Base-by-base conservation (phyloP, 2,113 vertebrate species). In the Scortum barcoo region DNA sequence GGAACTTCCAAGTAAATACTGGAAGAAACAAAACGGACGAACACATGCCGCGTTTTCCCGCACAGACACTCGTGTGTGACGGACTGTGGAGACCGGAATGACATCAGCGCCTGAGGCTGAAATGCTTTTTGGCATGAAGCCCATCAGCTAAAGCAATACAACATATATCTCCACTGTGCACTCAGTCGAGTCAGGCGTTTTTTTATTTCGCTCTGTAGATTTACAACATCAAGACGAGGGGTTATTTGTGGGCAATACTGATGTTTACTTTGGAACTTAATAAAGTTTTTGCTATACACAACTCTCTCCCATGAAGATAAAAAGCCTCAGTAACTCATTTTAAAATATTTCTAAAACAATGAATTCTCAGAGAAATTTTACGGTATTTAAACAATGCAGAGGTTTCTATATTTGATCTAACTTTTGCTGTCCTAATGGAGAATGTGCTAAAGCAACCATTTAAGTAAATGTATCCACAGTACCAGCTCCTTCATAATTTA, bases 241-340 rank as follows among this genome's bases (percentile, higher is more conserved):
- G 65, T 89, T 84, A 81, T 89, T 88, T 88, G 80, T 78, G 44
- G 76, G 30, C 30, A 53, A 60, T 82, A 76, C 78, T 84, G 40
- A 46, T 7, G 1, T 70, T 70, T 42, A 68, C 46, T 76, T 54
- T 67, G 12, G 44, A 72, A 80, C 28, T 74, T 38, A 67, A 51
- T 67, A 50, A 70, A 66, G 38, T 5, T 54, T 83, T 72, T 78
- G 62, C 62, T 78, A 54, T 16, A 73, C 22, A 30, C 2, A 5
- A 71, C 46, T 48, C 53, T 69, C 67, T 76, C 78, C 51, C 30
- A 40, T 51, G 20, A 65, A 84, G 1, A 46, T 76, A 40, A 51
- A 14, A 1, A 70, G 62, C 36, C 70, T 73, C 7, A n/a, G 46
- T 30, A 50, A 36, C 22, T 30, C 3, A 13, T 22, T 46, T 79